Percentiles rank a stretch among this genome's conserved stretches.
These are phyloP conservation scores for Apteryx mantelli DNA, from an alignment of 2,113 vertebrate genomes.

Conservation along the genomic window DNA sequence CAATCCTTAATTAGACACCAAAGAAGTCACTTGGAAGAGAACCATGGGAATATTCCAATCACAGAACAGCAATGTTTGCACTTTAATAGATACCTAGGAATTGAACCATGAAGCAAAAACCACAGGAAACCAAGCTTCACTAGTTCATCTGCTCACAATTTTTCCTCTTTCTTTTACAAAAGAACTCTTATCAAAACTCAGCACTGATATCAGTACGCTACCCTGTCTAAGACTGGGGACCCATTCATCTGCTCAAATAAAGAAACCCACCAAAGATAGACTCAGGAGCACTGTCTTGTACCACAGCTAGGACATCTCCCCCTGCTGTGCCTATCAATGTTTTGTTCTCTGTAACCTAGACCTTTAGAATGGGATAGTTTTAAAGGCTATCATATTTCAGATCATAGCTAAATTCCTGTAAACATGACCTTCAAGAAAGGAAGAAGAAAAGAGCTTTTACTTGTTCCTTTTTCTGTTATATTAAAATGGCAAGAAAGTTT, in stretches of 20 bases:
- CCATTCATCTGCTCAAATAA: background rate
- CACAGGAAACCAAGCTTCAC: conserved; percentile 3
- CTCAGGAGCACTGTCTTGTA: background rate
- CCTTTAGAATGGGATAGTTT: background rate
- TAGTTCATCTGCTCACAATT: background rate
- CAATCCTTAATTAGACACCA: background rate
- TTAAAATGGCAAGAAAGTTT: background rate
- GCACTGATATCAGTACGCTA: background rate
- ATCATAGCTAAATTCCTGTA: conserved; percentile 4
- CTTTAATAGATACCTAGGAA: background rate
- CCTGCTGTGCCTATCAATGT: background rate
- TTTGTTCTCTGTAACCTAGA: background rate
- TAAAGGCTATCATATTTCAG: background rate
- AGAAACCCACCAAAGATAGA: background rate
- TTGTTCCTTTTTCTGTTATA: background rate
- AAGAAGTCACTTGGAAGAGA: background rate
- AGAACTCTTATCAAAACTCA: background rate
- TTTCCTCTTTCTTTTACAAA: background rate
- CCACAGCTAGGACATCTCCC: background rate
- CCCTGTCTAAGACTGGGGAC: background rate
- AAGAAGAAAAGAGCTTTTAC: background rate
- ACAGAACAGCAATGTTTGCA: background rate
- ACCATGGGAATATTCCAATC: background rate
- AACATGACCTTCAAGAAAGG: background rate
- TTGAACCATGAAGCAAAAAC: conserved; percentile 12